These are phyloP conservation scores for Micrasema minimum DNA, from an alignment of 1,140 invertebrate genomes.

Conservation along the genomic window DNA sequence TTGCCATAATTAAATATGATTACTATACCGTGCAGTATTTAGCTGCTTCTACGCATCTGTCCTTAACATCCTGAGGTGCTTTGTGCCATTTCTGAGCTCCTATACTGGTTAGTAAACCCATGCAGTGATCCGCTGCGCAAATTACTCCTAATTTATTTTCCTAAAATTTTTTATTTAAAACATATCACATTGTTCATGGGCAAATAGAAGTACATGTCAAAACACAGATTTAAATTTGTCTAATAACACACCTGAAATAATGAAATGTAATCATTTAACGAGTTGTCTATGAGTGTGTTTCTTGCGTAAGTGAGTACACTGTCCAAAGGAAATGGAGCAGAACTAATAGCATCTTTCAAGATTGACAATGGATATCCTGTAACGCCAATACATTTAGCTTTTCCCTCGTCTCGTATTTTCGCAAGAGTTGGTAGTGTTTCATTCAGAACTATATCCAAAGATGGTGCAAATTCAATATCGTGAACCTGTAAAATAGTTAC, in stretches of 20 bases:
- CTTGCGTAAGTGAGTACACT: constrained; percentile 83
- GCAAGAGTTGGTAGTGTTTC: constrained; percentile 88
- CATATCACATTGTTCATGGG: too few relatives aligned
- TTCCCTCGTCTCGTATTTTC: constrained; percentile 78
- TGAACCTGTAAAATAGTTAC: constrained; percentile 88
- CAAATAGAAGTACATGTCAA: background rate
- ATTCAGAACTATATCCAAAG: constrained; percentile 79
- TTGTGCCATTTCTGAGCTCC: constrained; percentile 89
- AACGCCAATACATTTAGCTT: constrained; percentile 85
- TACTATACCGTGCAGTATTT: constrained; percentile 74
- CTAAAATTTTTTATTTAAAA: too few relatives aligned
- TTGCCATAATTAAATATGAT: too few relatives aligned
- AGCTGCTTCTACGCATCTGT: constrained; percentile 70
- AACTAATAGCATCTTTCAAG: constrained; percentile 79
- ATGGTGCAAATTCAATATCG: constrained; percentile 90
- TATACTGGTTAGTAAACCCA: constrained; percentile 83
- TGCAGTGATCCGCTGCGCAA: constrained; percentile 81
- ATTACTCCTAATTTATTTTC: constrained; percentile 80
- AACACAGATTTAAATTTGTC: background rate
- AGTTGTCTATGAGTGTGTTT: constrained; percentile 82
- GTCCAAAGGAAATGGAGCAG: constrained; percentile 75
- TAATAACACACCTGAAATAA: constrained; percentile 75
- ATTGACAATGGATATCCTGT: constrained; percentile 87
- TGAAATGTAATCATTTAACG: constrained; percentile 77
- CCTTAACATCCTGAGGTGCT: constrained; percentile 75